These are phyloP conservation scores for Drosophila nebulosa DNA, from an alignment of 1,140 invertebrate species.

Conservation along the genomic window DNA sequence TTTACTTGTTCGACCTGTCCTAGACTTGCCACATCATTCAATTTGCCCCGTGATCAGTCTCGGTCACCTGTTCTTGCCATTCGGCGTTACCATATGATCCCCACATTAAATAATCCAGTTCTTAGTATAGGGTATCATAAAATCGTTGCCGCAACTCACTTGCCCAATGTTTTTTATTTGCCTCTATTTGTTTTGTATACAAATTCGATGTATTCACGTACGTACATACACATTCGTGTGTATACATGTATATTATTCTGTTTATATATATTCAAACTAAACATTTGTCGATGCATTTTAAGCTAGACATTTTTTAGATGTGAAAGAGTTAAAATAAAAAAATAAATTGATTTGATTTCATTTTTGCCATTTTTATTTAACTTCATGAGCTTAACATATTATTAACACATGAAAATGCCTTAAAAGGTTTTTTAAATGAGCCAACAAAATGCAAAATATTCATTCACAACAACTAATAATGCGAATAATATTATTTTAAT, in stretches of 20 bases:
- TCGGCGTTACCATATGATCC: no score
- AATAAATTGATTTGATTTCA: constrained; percentile 41
- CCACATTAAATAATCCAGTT: no score
- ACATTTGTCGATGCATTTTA: constrained; percentile 46
- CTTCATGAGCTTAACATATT: not conserved
- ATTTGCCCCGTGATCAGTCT: no score
- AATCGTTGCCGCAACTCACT: no score
- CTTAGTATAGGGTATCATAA: no score
- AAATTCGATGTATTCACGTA: not conserved
- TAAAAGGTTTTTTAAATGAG: constrained; percentile 20
- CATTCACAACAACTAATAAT: not conserved
- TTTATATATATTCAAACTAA: constrained; percentile 38
- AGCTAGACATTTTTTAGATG: constrained; percentile 28
- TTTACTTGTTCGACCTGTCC: no score
- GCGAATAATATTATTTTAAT: not conserved
- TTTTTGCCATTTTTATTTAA: constrained; percentile 13
- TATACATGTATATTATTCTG: not conserved
- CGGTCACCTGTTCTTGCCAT: no score
- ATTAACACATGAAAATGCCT: not conserved
- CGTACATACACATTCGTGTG: not conserved
- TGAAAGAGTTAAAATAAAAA: constrained; percentile 17
- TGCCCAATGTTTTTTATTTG: not conserved
- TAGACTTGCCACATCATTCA: no score
- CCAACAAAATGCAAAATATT: constrained; percentile 10
- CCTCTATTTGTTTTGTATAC: not conserved